Conservation (phyloP, 2,113 vertebrate species). For the Ailurus styani region DNA sequence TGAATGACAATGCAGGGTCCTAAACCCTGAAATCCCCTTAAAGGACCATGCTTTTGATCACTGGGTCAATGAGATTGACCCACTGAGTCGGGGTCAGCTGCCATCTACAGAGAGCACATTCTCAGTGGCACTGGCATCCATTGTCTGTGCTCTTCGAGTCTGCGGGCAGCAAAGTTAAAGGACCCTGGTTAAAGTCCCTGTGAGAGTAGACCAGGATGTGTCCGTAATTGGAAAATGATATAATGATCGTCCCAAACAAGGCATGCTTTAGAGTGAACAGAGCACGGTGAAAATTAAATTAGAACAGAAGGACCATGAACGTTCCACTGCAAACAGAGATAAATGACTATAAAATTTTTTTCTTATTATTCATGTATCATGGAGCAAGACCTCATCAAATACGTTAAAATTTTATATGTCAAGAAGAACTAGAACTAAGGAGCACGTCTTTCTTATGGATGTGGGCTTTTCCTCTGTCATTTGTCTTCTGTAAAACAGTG, state of each 20-base stretch:
- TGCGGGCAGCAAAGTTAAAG: not conserved
- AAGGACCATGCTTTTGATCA: not conserved
- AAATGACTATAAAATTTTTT: not conserved
- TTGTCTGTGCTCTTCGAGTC: not conserved
- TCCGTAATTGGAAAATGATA: not conserved
- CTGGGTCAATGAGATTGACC: not conserved
- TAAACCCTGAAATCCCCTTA: not conserved
- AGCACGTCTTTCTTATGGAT: not conserved
- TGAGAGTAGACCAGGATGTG: not conserved
- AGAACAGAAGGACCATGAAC: not conserved
- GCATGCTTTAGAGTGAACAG: not conserved
- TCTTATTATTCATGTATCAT: not conserved
- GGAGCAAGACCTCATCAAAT: not conserved
- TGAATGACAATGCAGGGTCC: not conserved
- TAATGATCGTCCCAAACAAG: not conserved
- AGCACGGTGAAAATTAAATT: not conserved
- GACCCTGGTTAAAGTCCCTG: not conserved
- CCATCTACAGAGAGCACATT: fast-evolving
- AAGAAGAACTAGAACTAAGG: not conserved
- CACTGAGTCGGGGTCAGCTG: fast-evolving
- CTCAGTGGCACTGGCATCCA: fast-evolving
- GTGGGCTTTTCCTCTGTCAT: not conserved
- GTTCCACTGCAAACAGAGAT: not conserved
- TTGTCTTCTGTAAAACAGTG: not conserved
- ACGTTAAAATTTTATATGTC: not conserved